Evolutionary conservation across 2,888 invertebrate genomes (phyloP).

Genomic region (Melikaiella ostensackeni): DNA sequence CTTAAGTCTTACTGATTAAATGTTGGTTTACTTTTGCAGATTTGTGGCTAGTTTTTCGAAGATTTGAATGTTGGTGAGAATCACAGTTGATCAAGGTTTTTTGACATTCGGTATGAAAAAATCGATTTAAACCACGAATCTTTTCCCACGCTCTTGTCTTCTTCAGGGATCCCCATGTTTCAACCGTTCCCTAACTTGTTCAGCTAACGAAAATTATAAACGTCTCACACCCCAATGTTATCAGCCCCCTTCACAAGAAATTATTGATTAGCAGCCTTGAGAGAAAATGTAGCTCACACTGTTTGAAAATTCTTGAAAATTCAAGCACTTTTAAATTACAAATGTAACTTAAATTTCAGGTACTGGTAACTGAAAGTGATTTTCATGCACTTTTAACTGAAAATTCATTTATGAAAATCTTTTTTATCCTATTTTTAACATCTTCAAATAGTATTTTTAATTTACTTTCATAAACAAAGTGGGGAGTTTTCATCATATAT

Average conservation of each 20-base stretch:
- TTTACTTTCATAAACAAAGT: too few relatives aligned
- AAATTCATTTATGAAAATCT: too few relatives aligned
- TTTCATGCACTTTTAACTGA: too few relatives aligned
- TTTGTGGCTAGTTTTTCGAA: neutral
- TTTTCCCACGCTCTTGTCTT: conserved; percentile 35
- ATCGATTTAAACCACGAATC: conserved; percentile 22
- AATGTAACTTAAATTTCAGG: too few relatives aligned
- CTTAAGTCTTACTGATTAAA: too few relatives aligned
- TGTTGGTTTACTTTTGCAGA: too few relatives aligned
- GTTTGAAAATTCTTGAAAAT: too few relatives aligned
- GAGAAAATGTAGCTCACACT: neutral
- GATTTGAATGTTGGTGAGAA: neutral
- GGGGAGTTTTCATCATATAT: too few relatives aligned
- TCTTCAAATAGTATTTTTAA: too few relatives aligned
- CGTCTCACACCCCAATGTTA: conserved; percentile 28
- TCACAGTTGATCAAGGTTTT: neutral
- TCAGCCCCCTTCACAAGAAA: conserved; percentile 21
- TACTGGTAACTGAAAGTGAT: too few relatives aligned
- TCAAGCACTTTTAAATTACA: too few relatives aligned
- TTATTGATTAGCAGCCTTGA: conserved; percentile 30
- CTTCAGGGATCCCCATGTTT: conserved; percentile 8
- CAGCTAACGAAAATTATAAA: conserved; percentile 29
- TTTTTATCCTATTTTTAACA: too few relatives aligned
- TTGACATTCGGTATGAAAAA: neutral
- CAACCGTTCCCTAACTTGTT: conserved; percentile 21